These are phyloP conservation scores for Lathronympha strigana DNA, from an alignment of 2,888 invertebrate genomes.

Conservation along the genomic window DNA sequence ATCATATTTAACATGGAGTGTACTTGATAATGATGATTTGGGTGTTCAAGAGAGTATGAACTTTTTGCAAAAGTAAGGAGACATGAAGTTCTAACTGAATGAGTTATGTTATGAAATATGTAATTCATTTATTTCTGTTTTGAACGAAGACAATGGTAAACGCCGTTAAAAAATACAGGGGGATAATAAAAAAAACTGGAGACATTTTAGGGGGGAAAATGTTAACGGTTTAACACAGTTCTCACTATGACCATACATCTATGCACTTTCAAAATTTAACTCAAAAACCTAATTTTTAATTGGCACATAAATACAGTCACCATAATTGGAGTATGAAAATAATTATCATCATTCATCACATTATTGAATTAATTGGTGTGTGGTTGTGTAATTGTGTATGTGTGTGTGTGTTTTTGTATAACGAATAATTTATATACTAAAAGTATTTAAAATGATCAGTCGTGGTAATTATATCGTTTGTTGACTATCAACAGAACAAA, in stretches of 20 bases:
- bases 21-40: neutral
- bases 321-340: neutral
- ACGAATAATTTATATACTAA: constrained; percentile 4
- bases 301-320: constrained; percentile 6
- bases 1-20: constrained; percentile 52
- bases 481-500: neutral
- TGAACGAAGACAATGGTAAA: too few species aligned
- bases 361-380: constrained; percentile 13
- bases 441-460: neutral
- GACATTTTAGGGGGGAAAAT: too few species aligned
- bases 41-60: neutral
- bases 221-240: too few species aligned
- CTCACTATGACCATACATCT: constrained; percentile 4
- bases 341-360: constrained; percentile 10
- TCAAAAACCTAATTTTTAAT: constrained; percentile 10
- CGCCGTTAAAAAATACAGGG: too few species aligned
- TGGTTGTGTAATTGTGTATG: too few species aligned
- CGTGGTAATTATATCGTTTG: neutral
- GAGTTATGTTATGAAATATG: too few species aligned
- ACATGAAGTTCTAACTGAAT: too few species aligned
- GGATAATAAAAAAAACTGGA: too few species aligned
- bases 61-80: too few species aligned
- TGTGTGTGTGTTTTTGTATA: constrained; percentile 8
- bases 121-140: too few species aligned
- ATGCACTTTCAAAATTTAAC: constrained; percentile 24